A percentile compares a stretch with the other conserved stretches of the same genome.
These are phyloP conservation scores for Cynodonichthys magdalenae DNA, from an alignment of 2,797 vertebrate species.

Conservation along the genomic window DNA sequence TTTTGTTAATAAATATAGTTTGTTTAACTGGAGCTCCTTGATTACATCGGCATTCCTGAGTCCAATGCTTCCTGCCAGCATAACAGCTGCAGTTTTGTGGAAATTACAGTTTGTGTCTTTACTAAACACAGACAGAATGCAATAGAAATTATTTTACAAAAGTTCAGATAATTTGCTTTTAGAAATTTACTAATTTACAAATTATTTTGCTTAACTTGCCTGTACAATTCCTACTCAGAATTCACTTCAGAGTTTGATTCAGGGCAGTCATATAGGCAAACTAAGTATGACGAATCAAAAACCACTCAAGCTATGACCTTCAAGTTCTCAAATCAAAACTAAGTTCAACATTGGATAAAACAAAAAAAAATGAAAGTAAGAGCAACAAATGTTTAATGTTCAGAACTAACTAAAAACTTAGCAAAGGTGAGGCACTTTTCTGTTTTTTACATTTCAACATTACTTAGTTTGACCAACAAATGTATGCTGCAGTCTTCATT, in stretches of 20 bases:
- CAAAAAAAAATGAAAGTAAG: slow-evolving; percentile 5
- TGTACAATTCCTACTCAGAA: slow-evolving; percentile 13
- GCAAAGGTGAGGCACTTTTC: not conserved
- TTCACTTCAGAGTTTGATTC: slow-evolving; percentile 11
- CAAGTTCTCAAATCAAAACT: slow-evolving; percentile 19
- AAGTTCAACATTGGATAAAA: slow-evolving; percentile 22
- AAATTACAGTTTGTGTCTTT: slow-evolving; percentile 4
- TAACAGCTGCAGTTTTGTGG: not conserved
- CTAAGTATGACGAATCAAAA: slow-evolving; percentile 17
- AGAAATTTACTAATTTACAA: slow-evolving; percentile 9
- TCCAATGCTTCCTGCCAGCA: no score
- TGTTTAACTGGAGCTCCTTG: no score
- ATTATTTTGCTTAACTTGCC: not conserved
- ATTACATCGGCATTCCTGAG: no score
- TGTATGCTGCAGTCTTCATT: not conserved
- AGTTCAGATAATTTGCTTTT: slow-evolving; percentile 24
- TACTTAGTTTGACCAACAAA: no score
- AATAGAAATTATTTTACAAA: slow-evolving; percentile 3
- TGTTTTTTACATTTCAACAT: slow-evolving; percentile 8
- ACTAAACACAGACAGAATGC: slow-evolving; percentile 2
- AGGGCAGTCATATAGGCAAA: slow-evolving; percentile 12
- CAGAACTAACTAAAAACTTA: slow-evolving; percentile 9
- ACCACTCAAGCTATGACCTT: slow-evolving; percentile 5
- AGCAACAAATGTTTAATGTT: slow-evolving; percentile 2
- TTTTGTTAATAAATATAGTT: no score